Base-by-base conservation (phyloP, 2,797 vertebrate genomes). In the Eleutherodactylus coqui region DNA sequence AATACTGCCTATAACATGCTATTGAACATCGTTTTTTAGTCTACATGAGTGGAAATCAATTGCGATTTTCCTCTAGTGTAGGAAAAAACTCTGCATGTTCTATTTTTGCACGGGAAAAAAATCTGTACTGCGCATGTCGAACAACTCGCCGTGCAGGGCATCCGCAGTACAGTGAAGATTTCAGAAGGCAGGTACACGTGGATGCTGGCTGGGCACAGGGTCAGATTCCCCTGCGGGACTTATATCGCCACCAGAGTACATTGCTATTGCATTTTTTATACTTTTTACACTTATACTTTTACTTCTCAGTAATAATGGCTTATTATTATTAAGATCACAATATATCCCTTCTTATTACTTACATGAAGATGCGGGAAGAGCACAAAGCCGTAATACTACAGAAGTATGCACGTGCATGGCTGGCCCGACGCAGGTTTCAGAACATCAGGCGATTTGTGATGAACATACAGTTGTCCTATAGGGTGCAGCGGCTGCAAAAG, bases 381-480 rank as follows among this genome's bases (percentile, higher is more conserved):
- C 96, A 97, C 72, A 99, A 99, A 90, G 98, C 96, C 1, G 73
- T 97, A 90, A 91, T 99, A 81, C 92, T 99, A 0, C 98, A 99
- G 95, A 99, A 99, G 82, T 94, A 99, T 0, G 95, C 97, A 32
- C 94, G 98, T 36, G 98, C 98, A 0, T 99, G 98, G 98, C 93
- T 99, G 85, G 98, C 93, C 83, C 93, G 98, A 2, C 96, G 98
- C 51, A 93, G 97, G 0, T 99, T 98, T 91, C 98, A 98, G 90
- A 98, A 90, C 21, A 96, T 99, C 88, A 96, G 97, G 0, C 94
- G 97, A 0, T 95, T 99, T 29, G 97, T 99, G 19, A 32, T 98
- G 2, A 99, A 98, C 5, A 96, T 99, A 41, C 98, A 99, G 90
- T 96, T 99, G 0, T 97, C 98, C 0, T 98, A 94, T 91, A 94